Base-by-base conservation (phyloP, 2,113 vertebrate species). In the Poeciliopsis retropinna region DNA sequence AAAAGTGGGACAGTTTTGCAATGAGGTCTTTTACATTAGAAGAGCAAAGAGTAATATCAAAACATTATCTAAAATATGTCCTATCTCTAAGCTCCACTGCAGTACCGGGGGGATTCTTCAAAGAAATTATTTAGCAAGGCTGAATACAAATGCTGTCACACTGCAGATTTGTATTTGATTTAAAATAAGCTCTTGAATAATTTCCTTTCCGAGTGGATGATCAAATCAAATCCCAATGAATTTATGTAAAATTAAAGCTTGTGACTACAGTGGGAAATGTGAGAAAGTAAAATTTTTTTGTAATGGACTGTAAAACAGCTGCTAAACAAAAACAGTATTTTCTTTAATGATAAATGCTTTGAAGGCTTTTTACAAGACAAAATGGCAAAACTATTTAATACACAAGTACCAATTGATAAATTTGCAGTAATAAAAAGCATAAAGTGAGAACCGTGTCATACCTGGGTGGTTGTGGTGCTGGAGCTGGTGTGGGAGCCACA, bases 391-490 rank as follows among this genome's bases (percentile, higher is more conserved):
- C 17, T 57, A 25, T 11, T 57, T n/a, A 57, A 9, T 57, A 17
- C 22, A 57, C 5, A 25, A 57, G 4, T 2, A 57, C 5, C 44
- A 6, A 47, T 47, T 47, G 15, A 17, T 57, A 7, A n/a, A n/a
- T 10, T 11, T 57, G 19, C 44, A 47, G 15, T 19, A 47, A 62
- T 7, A 62, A 62, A 30, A 14, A 6, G 14, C 11, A 62, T 57
- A 31, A 51, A 30, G 15, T 4, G 34, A 60, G 34, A n/a, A n/a
- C 29, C 1, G 54, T 37, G 19, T 81, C 93, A 85, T 67, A 98
- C 97, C 95, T 96, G 86, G 92, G 76, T 2, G 95, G 94, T 69
- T 95, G 95, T 3, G 94, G 93, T 0, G 79, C 87, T 64, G 90
- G 82, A 78, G 84, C 80, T 76, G 91, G 81, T 76, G 95, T 92